These are phyloP conservation scores for Gymnogyps californianus DNA, from an alignment of 2,113 vertebrate genomes.

Conservation along the genomic window DNA sequence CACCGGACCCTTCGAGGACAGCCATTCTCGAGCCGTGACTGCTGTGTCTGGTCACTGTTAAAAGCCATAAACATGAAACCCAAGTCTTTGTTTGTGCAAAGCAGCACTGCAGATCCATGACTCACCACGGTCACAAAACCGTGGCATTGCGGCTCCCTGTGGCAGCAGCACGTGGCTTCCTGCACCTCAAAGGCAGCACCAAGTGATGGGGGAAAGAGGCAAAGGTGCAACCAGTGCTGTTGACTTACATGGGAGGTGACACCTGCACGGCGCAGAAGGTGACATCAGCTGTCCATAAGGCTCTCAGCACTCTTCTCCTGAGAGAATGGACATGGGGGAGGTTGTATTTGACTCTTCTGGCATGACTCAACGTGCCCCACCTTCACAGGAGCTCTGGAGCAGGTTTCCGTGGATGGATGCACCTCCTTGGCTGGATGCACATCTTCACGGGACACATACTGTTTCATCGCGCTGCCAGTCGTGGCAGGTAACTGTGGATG, in stretches of 20 bases:
- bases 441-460: not conserved
- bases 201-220: not conserved
- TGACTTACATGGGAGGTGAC: not conserved
- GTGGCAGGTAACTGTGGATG: not conserved
- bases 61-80: not conserved
- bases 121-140: not conserved
- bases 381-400: not conserved
- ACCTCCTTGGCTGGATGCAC: not conserved
- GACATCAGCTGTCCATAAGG: not conserved
- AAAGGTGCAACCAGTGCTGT: not conserved
- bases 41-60: not conserved
- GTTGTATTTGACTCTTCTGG: not conserved
- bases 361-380: fast-evolving
- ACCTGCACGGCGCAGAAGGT: not conserved
- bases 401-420: not conserved
- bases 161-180: not conserved
- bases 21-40: not conserved
- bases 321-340: not conserved
- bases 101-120: fast-evolving
- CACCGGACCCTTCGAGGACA: not conserved
- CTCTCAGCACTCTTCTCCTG: not conserved
- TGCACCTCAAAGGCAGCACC: not conserved
- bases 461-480: not conserved
- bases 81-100: not conserved
- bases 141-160: fast-evolving